These are phyloP conservation scores for Tragopan temminckii DNA, from an alignment of 2,797 vertebrate species.

Conservation along the genomic window DNA sequence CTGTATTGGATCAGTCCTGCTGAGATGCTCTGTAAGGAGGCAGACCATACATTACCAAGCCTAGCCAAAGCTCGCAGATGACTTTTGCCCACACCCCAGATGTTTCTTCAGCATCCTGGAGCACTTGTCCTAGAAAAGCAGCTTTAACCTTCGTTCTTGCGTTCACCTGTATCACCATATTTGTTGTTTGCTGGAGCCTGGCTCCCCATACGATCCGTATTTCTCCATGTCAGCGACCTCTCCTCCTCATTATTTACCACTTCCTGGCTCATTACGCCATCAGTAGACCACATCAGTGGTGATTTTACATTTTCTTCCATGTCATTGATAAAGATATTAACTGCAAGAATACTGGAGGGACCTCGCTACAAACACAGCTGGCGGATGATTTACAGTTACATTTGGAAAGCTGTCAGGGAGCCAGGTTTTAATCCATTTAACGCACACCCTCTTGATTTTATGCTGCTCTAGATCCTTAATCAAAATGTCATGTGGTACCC, in stretches of 20 bases:
- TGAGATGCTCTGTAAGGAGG: neutral
- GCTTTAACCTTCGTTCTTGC: neutral
- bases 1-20: neutral
- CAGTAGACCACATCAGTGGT: constrained; percentile 8
- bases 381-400: constrained; percentile 70
- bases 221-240: neutral
- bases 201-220: neutral
- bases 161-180: neutral
- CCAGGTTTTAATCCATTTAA: constrained; percentile 73
- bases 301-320: constrained; percentile 54
- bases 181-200: neutral
- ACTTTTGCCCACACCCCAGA: neutral
- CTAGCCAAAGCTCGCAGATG: neutral
- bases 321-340: constrained; percentile 68
- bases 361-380: constrained; percentile 59
- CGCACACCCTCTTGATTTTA: constrained; percentile 64
- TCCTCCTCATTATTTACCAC: constrained; percentile 8
- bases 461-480: constrained; percentile 66
- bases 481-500: constrained; percentile 64
- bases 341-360: constrained; percentile 55
- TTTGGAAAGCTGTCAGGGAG: constrained; percentile 71
- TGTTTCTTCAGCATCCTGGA: neutral
- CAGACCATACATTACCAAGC: neutral
- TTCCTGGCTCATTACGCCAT: constrained; percentile 18
- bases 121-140: neutral